Evolutionary conservation across 2,888 invertebrate species (phyloP).

Genomic region (Geophilus truncorum): DNA sequence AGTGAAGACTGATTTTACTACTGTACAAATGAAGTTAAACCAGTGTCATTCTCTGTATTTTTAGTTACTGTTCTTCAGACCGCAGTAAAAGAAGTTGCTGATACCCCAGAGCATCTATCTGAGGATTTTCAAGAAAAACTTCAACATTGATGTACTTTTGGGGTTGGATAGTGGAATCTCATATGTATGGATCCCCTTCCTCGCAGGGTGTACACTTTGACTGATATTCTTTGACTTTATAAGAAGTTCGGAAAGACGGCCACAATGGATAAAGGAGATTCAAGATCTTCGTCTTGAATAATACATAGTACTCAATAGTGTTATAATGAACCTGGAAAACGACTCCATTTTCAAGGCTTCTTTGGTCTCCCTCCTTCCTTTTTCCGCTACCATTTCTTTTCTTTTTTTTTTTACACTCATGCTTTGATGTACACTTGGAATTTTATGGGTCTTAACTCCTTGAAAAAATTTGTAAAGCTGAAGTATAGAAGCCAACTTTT

Average conservation of each 20-base stretch:
- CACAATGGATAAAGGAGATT: background rate
- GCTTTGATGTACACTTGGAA: background rate
- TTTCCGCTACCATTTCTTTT: background rate
- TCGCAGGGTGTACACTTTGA: background rate
- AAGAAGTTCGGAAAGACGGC: background rate
- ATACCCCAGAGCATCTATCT: too few species aligned
- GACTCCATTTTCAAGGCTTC: background rate
- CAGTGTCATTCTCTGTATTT: too few species aligned
- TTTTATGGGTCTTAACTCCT: background rate
- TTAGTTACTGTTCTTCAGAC: too few species aligned
- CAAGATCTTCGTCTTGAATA: background rate
- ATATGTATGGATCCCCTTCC: background rate
- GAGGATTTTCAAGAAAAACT: background rate
- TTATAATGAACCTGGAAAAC: background rate
- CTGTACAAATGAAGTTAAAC: too few species aligned
- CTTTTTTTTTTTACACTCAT: background rate
- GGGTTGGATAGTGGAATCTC: background rate
- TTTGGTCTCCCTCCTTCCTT: background rate
- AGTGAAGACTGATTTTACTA: too few species aligned
- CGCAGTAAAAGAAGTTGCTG: too few species aligned
- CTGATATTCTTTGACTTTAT: background rate
- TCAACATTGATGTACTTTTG: background rate
- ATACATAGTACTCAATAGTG: background rate
- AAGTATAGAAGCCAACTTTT: background rate
- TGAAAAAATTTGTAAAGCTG: background rate